phyloP scores from a whole-genome alignment of 1,140 invertebrate genomes.

The Scylla paramamosain region DNA sequence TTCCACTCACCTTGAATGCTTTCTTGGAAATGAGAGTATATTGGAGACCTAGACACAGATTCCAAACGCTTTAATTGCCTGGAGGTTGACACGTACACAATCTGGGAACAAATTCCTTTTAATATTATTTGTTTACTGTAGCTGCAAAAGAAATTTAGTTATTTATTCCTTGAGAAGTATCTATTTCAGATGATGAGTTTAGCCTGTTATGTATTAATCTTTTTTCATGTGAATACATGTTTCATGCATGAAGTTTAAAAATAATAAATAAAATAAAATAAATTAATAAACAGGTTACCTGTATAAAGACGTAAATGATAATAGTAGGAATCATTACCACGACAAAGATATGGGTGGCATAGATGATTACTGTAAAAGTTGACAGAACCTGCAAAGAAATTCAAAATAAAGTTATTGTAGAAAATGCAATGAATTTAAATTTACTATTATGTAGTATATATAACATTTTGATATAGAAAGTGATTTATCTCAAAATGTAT shows the following conservation, averaged over 20 bases:
- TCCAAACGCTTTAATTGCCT: constrained; percentile 97
- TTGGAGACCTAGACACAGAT: constrained; percentile 96
- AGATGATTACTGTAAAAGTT: constrained; percentile 83
- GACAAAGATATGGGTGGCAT: constrained; percentile 83
- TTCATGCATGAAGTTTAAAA: neutral
- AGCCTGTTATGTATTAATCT: neutral
- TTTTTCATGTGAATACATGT: neutral
- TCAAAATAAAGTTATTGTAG: too few relatives aligned
- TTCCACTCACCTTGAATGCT: constrained; percentile 85
- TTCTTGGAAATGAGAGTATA: constrained; percentile 99
- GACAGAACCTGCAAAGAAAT: constrained; percentile 79
- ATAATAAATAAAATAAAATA: neutral
- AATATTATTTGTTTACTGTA: too few relatives aligned
- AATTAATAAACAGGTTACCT: constrained; percentile 79
- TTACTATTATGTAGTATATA: too few relatives aligned
- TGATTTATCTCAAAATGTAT: too few relatives aligned
- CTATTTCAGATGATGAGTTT: neutral
- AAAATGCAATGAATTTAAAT: too few relatives aligned
- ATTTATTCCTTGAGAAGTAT: too few relatives aligned
- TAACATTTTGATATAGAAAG: too few relatives aligned
- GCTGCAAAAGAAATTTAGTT: too few relatives aligned
- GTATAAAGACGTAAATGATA: constrained; percentile 83
- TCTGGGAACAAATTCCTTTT: constrained; percentile 48
- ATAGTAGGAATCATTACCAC: constrained; percentile 82
- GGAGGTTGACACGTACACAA: constrained; percentile 94